Percentiles rank a stretch among this genome's conserved stretches.
phyloP scores from a whole-genome alignment of 2,888 invertebrate genomes.

The Anaspis maculata region DNA sequence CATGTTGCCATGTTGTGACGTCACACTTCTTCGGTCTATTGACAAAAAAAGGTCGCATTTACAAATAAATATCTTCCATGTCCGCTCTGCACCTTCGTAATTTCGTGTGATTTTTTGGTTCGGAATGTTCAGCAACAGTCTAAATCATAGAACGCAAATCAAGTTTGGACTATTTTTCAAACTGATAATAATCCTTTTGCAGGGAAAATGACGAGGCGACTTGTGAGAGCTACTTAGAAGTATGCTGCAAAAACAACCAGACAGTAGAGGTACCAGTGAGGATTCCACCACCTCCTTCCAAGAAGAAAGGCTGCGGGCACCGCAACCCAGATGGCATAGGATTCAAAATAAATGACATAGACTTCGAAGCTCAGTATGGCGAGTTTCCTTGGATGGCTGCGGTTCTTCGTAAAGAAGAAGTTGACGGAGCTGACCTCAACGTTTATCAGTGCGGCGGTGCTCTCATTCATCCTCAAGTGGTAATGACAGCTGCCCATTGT shows the following conservation, averaged over 20 bases:
- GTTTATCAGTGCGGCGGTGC: constrained; percentile 75
- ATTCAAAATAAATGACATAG: constrained; percentile 56
- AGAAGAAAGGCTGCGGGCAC: constrained; percentile 55
- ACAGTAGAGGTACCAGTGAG: constrained; percentile 20
- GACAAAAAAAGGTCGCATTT: too few relatives aligned
- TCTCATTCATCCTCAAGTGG: constrained; percentile 64
- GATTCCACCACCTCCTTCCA: constrained; percentile 23
- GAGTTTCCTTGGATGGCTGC: constrained; percentile 84
- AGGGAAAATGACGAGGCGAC: constrained; percentile 9
- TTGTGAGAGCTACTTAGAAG: constrained; percentile 43
- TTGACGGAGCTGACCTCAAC: constrained; percentile 47
- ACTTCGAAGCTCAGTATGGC: constrained; percentile 64
- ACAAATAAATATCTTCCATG: too few relatives aligned
- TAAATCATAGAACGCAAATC: too few relatives aligned
- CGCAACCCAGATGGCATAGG: constrained; percentile 67
- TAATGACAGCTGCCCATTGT: constrained; percentile 77
- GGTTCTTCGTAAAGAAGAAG: constrained; percentile 49
- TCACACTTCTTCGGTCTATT: too few relatives aligned
- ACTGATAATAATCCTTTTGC: too few relatives aligned
- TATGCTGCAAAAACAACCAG: constrained; percentile 45
- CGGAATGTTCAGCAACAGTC: too few relatives aligned
- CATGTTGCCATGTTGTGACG: too few relatives aligned
- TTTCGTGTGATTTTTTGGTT: too few relatives aligned
- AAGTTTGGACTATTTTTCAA: too few relatives aligned
- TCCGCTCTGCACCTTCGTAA: too few relatives aligned